A percentile compares a stretch with the other conserved stretches of the same genome.
These are phyloP conservation scores for Labia minor DNA, from an alignment of 2,888 invertebrate species.

Conservation along the genomic window DNA sequence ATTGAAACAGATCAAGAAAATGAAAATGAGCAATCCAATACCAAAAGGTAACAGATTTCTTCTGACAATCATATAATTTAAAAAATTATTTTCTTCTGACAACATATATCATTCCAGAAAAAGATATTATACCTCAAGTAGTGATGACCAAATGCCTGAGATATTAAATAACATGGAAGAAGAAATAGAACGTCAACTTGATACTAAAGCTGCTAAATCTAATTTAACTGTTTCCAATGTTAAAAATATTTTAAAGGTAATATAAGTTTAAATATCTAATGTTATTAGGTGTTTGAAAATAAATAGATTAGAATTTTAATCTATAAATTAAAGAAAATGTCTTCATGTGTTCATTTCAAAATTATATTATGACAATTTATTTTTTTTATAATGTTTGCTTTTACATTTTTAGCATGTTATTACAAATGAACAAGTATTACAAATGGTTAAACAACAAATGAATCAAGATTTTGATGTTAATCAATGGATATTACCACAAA, in stretches of 20 bases:
- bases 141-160: constrained; percentile 21
- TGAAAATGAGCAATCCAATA: neutral
- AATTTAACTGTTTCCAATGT: constrained; percentile 70
- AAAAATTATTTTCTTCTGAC: too few relatives aligned
- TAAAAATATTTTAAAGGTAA: constrained; percentile 69
- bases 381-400: too few relatives aligned
- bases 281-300: too few relatives aligned
- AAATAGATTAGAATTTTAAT: too few relatives aligned
- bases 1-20: neutral
- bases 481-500: constrained; percentile 40
- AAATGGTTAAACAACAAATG: constrained; percentile 59
- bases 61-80: neutral
- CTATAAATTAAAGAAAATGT: too few relatives aligned
- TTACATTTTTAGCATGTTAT: constrained; percentile 77
- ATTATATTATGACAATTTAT: too few relatives aligned
- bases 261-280: too few relatives aligned
- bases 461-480: constrained; percentile 37
- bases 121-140: neutral
- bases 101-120: too few relatives aligned
- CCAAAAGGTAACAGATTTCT: neutral
- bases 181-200: constrained; percentile 59
- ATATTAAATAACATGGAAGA: constrained; percentile 50
- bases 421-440: constrained; percentile 75
- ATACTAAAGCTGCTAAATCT: constrained; percentile 63
- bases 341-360: too few relatives aligned